phyloP scores from a whole-genome alignment of 1,140 invertebrate species.

The Sinella curviseta region DNA sequence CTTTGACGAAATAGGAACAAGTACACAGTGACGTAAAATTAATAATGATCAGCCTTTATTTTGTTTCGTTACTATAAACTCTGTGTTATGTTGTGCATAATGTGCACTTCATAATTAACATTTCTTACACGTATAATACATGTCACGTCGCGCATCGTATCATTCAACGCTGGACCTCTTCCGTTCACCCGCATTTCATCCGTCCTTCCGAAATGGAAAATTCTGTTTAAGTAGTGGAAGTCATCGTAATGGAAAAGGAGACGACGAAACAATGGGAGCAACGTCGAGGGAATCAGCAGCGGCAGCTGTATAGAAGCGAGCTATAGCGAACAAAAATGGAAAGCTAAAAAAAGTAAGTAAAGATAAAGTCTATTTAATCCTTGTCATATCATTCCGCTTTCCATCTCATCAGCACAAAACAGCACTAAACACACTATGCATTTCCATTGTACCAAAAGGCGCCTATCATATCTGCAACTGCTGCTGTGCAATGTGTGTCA shows the following conservation, averaged over 20 bases:
- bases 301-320: too few species aligned
- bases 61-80: too few species aligned
- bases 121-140: background rate
- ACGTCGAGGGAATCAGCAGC: too few species aligned
- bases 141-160: background rate
- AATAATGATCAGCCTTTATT: too few species aligned
- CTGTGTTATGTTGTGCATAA: too few species aligned
- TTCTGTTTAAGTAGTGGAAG: background rate
- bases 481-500: too few species aligned
- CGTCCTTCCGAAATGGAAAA: background rate
- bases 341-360: slow-evolving; percentile 15
- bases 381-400: background rate
- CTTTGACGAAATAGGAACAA: background rate
- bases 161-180: too few species aligned
- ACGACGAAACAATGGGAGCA: background rate
- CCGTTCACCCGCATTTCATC: background rate
- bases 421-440: too few species aligned
- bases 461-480: too few species aligned
- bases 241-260: background rate
- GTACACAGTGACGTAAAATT: background rate
- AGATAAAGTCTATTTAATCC: background rate
- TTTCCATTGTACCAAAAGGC: too few species aligned
- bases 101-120: background rate
- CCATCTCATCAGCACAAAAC: background rate
- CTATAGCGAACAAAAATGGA: too few species aligned